Evolutionary conservation across 2,113 vertebrate genomes (phyloP), one percentile per base, ranked within the genome.

Genomic region (Sceloporus tristichus): DNA sequence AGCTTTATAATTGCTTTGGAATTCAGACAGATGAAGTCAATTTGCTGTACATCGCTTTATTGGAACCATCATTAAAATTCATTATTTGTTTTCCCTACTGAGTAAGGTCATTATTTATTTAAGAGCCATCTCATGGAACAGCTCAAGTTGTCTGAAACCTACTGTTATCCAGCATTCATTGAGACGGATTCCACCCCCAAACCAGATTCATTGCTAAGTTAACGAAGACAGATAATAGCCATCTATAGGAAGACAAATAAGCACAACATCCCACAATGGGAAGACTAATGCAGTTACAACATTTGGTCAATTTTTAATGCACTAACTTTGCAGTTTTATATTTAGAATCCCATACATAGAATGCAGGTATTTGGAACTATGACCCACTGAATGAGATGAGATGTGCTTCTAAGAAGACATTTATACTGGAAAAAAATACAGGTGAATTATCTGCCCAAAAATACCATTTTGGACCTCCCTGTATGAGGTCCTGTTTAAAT

Each of bases 21-120:
- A 83, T 88, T 94, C 70, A 90, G n/a, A 82, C 62, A 87, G 88
- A 92, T 86, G 48, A 87, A 79, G 11, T 86, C 29, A 91, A 80
- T 40, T 92, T 85, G 34, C 13, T 93, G 79, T 91, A 79, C 4
- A 40, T 21, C n/a, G 4, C 0, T 91, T 90, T 90, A 82, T 79
- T 89, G 70, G 9, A 92, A 87, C 88, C 86, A 92, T 86, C 2
- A 87, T 89, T 90, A 68, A 34, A 79, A 73, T 23, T 86, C 1
- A 84, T 90, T 82, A 73, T 87, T 89, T 94, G 92, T 91, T 79
- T 70, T 70, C 59, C 74, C 59, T 23, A 86, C 38, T 80, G 0
- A 71, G 2, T 5, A 18, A 90, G 54, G 0, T 83, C 68, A 89
- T 90, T 94, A 70, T 90, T 93, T 93, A 90, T 90, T 93, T 92